Evolutionary conservation across 1,140 invertebrate genomes (phyloP).

Genomic region (Aphelinus atriplicis): DNA sequence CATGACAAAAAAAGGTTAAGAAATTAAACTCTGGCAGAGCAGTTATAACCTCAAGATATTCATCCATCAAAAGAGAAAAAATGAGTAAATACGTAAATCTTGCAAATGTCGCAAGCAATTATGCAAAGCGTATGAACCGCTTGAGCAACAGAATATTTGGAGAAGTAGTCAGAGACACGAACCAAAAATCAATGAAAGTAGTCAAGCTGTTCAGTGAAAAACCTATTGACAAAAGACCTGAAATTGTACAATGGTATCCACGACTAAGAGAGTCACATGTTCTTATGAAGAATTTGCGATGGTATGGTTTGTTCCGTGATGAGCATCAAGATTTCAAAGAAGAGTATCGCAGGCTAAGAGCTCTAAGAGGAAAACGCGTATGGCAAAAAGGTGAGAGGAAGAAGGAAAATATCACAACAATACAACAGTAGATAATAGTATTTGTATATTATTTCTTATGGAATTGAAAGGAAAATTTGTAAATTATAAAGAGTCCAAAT

Average conservation of each 20-base stretch:
- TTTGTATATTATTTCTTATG: constrained; percentile 2
- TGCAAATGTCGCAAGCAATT: constrained; percentile 76
- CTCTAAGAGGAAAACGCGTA: constrained; percentile 80
- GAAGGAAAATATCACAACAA: constrained; percentile 17
- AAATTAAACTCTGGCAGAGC: too few relatives aligned
- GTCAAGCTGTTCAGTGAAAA: constrained; percentile 81
- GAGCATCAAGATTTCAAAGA: constrained; percentile 94
- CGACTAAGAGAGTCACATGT: constrained; percentile 78
- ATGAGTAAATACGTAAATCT: constrained; percentile 77
- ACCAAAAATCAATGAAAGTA: constrained; percentile 81
- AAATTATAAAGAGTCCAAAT: not conserved
- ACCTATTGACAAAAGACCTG: constrained; percentile 78
- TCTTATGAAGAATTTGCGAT: constrained; percentile 76
- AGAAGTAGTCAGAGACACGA: constrained; percentile 82
- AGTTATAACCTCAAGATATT: too few relatives aligned
- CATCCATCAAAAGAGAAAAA: constrained; percentile 14
- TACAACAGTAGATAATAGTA: constrained; percentile 6
- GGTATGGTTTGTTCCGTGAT: constrained; percentile 86
- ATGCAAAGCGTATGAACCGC: constrained; percentile 85
- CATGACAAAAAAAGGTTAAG: too few relatives aligned
- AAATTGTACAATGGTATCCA: constrained; percentile 88
- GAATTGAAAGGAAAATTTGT: constrained; percentile 3
- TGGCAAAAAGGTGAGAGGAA: constrained; percentile 58
- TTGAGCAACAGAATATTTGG: constrained; percentile 91
- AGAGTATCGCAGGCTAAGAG: constrained; percentile 82